Base-by-base conservation (phyloP, 2,888 invertebrate genomes). In the Lissonota sp. region DNA sequence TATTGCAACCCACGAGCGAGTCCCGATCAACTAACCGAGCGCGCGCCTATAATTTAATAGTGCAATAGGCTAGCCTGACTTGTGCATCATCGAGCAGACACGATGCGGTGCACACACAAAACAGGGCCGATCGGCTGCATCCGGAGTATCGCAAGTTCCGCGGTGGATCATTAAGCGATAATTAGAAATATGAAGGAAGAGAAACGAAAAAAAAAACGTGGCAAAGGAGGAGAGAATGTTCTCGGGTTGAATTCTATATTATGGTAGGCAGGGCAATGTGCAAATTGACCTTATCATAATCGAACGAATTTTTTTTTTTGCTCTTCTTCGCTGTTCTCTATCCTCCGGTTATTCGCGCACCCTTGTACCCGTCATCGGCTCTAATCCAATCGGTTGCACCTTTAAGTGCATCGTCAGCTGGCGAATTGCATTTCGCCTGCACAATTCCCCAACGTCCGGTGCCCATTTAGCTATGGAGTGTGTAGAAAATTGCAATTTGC, bases 351-450 rank as follows among this genome's bases (percentile, higher is more conserved):
- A 86, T 86, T 84, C 84, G 85, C 85, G 87, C 62, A 55, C 58
- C 51, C 57, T 14, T 44, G 66, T 26, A 12, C 14, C 16, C 66
- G 78, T 60, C 67, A 46, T 73, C 81, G 80, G 73, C 82, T 79
- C 79, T 83, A 78, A 78, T 74, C 74, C 74, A 57, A 81, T 66
- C 60, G 70, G 60, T 74, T 81, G 81, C 81, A 81, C 74, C 71
- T 74, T 66, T 62, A 76, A 77, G 63, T 85, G 87, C 86, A 86
- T 88, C 90, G 90, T 87, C 91, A 91, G 91, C 91, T 91, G 91
- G 91, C 86, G 83, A 88, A 90, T 88, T 90, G 90, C 89, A 90
- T 87, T 86, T 71, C 69, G 53, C 58, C 49, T 69, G 71, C 71
- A 66, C 72, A 63, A 79, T 81, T 39, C 63, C 62, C 77, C 60